A percentile compares a stretch with the other conserved stretches of the same genome.
phyloP scores from a whole-genome alignment of 2,797 vertebrate species.

The Threskiornis aethiopicus region DNA sequence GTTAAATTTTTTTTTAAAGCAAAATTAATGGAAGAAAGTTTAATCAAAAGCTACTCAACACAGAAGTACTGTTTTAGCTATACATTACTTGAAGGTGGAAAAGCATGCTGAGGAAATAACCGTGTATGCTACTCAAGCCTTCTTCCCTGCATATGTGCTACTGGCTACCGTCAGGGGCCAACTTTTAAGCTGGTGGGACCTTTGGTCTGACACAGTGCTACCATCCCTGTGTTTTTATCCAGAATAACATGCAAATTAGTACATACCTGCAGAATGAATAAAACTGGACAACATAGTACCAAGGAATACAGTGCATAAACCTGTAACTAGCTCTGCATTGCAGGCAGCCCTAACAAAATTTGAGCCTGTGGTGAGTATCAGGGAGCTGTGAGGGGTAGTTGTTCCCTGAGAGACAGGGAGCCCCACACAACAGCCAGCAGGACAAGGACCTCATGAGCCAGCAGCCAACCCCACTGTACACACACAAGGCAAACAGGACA shows the following conservation, averaged over 20 bases:
- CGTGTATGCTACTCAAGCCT: background rate
- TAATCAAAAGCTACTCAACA: background rate
- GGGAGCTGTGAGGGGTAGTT: background rate
- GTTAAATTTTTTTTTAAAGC: background rate
- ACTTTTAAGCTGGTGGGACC: background rate
- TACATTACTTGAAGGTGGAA: background rate
- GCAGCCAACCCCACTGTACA: background rate
- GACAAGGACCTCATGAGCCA: background rate
- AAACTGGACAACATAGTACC: accelerated
- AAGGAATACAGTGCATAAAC: background rate
- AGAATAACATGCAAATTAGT: background rate
- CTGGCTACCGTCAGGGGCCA: background rate
- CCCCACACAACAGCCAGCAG: background rate
- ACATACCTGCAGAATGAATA: background rate
- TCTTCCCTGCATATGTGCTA: accelerated
- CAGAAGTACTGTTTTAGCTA: background rate
- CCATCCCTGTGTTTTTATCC: background rate
- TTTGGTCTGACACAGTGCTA: background rate
- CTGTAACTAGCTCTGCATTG: background rate
- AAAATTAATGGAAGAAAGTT: background rate
- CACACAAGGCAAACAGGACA: background rate
- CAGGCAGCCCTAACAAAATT: background rate
- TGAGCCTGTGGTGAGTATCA: accelerated
- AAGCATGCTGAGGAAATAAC: accelerated
- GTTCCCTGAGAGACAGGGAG: background rate